Percentiles rank a stretch among this genome's conserved stretches.
Conservation (phyloP, 2,888 invertebrate genomes). For the Platycheirus albimanus region DNA sequence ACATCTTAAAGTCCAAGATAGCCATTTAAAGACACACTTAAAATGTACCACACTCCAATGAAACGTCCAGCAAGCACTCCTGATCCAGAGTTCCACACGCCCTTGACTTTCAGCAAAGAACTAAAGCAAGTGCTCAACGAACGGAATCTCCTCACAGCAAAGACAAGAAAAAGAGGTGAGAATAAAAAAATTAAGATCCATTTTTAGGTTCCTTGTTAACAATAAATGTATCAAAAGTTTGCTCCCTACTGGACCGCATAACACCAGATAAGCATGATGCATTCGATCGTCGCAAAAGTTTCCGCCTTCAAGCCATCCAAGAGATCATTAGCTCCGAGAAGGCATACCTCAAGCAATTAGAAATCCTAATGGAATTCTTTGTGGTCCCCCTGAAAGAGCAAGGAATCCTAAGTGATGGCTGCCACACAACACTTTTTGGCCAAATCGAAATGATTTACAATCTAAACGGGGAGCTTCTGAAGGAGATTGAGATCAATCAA, state of each 20-base stretch:
- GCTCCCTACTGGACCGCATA: constrained; percentile 84
- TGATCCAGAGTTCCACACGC: constrained; percentile 78
- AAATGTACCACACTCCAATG: constrained; percentile 79
- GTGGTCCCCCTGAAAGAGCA: constrained; percentile 85
- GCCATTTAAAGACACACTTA: constrained; percentile 3
- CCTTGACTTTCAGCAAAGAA: constrained; percentile 85
- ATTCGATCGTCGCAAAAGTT: constrained; percentile 79
- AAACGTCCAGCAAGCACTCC: constrained; percentile 75
- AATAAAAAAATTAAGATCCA: not conserved
- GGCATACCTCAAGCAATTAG: constrained; percentile 87
- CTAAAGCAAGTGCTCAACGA: constrained; percentile 85
- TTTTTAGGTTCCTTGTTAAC: not conserved
- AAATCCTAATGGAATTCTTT: constrained; percentile 86
- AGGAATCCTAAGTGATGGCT: constrained; percentile 83
- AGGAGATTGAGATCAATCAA: constrained; percentile 84
- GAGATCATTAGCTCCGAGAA: constrained; percentile 89
- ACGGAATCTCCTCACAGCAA: constrained; percentile 85
- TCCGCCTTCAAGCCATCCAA: constrained; percentile 85
- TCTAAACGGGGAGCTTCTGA: constrained; percentile 85
- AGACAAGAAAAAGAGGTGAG: constrained; percentile 85
- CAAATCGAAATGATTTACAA: constrained; percentile 86
- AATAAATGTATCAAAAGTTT: constrained; percentile 81
- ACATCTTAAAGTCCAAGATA: not conserved
- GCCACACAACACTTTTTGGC: constrained; percentile 85
- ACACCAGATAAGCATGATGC: constrained; percentile 77